Evolutionary conservation across 2,888 invertebrate genomes (phyloP).

Genomic region (Drosophila nigricruria): DNA sequence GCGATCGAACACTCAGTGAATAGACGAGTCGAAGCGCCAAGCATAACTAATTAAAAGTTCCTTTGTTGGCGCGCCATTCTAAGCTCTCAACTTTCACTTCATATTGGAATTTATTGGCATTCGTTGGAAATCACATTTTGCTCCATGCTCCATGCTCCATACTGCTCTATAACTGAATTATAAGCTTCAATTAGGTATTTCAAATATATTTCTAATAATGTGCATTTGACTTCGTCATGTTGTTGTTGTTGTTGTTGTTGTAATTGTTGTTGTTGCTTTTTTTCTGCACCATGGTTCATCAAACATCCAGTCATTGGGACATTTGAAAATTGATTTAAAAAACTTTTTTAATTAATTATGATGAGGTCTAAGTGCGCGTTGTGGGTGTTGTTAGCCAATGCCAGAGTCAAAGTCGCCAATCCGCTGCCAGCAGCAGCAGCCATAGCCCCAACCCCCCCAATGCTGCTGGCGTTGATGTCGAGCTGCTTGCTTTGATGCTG

Average conservation of each 20-base stretch:
- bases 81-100: neutral
- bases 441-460: neutral
- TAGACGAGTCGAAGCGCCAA: conserved; percentile 3
- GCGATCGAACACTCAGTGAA: conserved; percentile 7
- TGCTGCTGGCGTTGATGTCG: conserved; percentile 45
- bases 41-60: conserved; percentile 56
- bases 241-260: conserved; percentile 11
- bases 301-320: conserved; percentile 70
- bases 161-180: neutral
- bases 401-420: conserved; percentile 28
- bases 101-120: conserved; percentile 1
- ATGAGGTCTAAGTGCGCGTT: conserved; percentile 67
- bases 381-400: conserved; percentile 17
- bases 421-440: neutral
- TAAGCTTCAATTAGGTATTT: neutral
- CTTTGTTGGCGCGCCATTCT: conserved; percentile 15
- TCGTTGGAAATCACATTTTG: neutral
- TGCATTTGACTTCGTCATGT: conserved; percentile 18
- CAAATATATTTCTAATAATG: neutral
- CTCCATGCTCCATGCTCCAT: neutral
- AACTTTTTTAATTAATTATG: conserved; percentile 81
- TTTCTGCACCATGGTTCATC: conserved; percentile 61
- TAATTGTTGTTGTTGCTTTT: conserved; percentile 28
- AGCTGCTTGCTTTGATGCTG: conserved; percentile 67
- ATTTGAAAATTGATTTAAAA: conserved; percentile 78